Evolutionary conservation across 2,113 vertebrate species (phyloP).

Genomic region (Agapornis roseicollis): DNA sequence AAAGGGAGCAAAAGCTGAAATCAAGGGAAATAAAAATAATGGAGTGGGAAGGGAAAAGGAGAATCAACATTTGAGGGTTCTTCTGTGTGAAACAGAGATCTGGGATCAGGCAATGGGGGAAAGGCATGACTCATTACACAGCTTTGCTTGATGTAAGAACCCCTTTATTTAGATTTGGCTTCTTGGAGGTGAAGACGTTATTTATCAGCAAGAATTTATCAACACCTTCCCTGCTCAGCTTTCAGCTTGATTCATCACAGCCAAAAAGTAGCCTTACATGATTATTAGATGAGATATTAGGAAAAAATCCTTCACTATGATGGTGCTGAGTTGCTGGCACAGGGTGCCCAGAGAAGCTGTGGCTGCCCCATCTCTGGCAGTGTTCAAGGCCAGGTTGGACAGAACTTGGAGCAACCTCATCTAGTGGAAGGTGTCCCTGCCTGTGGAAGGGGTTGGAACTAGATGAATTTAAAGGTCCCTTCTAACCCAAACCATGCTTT

Average conservation of each 20-base stretch:
- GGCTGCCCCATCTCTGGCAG: background rate
- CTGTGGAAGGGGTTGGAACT: background rate
- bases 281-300: background rate
- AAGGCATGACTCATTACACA: background rate
- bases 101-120: background rate
- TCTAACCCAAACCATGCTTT: background rate
- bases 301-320: background rate
- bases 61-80: background rate
- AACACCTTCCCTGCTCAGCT: background rate
- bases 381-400: background rate
- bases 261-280: background rate
- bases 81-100: background rate
- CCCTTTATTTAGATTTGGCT: background rate
- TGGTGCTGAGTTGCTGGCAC: background rate
- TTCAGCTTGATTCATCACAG: background rate
- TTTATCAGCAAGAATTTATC: background rate
- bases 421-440: background rate
- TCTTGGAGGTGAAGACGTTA: background rate
- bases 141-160: background rate
- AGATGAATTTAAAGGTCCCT: background rate
- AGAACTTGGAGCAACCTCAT: background rate
- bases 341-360: background rate
- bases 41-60: background rate
- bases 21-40: slow-evolving; percentile 12
- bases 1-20: slow-evolving; percentile 49